Evolutionary conservation across 2,113 vertebrate species (phyloP).

Genomic region (Pipra filicauda): DNA sequence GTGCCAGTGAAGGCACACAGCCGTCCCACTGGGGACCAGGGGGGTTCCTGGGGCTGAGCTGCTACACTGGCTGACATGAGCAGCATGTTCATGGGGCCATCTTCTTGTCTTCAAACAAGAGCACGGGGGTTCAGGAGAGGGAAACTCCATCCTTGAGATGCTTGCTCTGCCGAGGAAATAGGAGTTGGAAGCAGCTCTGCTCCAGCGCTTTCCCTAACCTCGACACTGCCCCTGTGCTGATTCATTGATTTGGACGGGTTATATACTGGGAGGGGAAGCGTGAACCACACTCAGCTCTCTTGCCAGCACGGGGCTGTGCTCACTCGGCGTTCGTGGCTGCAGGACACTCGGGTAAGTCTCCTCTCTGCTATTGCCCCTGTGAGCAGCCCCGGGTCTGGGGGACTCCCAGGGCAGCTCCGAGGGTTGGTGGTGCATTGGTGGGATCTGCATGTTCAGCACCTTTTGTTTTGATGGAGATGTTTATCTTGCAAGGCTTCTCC

Average conservation of each 20-base stretch:
- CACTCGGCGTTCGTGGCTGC: background rate
- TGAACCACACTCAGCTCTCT: constrained; percentile 54
- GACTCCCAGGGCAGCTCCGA: background rate
- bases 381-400: fast-evolving
- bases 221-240: constrained; percentile 68
- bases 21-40: background rate
- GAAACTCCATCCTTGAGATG: background rate
- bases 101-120: background rate
- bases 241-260: constrained; percentile 69
- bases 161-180: background rate
- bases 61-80: background rate
- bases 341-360: constrained; percentile 65
- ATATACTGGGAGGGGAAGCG: constrained; percentile 65
- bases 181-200: background rate
- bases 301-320: constrained; percentile 65
- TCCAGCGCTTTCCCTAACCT: constrained; percentile 23
- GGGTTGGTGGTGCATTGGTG: background rate
- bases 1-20: background rate
- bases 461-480: background rate
- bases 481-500: background rate
- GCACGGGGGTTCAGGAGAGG: background rate
- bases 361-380: background rate
- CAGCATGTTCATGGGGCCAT: fast-evolving
- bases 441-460: background rate
- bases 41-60: fast-evolving